Base-by-base conservation (phyloP, 2,113 vertebrate species). In the Dasyornis broadbenti region DNA sequence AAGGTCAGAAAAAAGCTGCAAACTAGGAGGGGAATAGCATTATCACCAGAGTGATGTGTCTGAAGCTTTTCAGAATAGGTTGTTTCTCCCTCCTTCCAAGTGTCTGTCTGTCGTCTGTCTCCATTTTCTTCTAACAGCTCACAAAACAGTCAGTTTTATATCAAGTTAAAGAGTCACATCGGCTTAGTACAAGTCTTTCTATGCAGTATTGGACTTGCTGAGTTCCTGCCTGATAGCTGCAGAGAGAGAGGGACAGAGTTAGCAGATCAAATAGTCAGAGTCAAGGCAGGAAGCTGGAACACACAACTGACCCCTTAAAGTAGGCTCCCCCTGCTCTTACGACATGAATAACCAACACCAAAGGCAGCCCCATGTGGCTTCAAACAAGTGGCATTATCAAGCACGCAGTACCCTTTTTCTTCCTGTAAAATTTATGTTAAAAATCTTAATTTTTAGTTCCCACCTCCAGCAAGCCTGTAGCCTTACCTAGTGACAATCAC, bases 211-310 rank as follows among this genome's bases (percentile, higher is more conserved):
- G 54, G 99, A 99, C 97, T 98, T 99, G 95, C 98, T 99, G 97
- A 99, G 98, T 93, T 99, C 99, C 98, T 99, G 99, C 95, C 99
- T 98, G 98, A 99, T 99, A 88, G 99, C 99, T 99, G 93, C 56
- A 85, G 45, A 75, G 57, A 84, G 39, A 72, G 15, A 50, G 22
- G 63, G 21, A 73, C 24, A 35, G 21, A 76, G 73, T 97, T 37
- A 90, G 90, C 10, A 86, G 37, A 71, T 21, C 37, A 31, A 21
- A 54, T 1, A 61, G n/a, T 35, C 26, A 19, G 31, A 86, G 45
- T 10, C 19, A 82, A 82, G 53, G 15, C 45, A 85, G 37, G 39
- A 60, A 78, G 47, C 22, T 68, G 84, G 27, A 80, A 45, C 31
- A 71, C 31, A 56, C 33, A 52, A 19, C 19, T 26, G 60, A 59